A percentile compares a stretch with the other conserved stretches of the same genome.
Conservation (phyloP, 2,113 vertebrate genomes). For the Diadophis punctatus region DNA sequence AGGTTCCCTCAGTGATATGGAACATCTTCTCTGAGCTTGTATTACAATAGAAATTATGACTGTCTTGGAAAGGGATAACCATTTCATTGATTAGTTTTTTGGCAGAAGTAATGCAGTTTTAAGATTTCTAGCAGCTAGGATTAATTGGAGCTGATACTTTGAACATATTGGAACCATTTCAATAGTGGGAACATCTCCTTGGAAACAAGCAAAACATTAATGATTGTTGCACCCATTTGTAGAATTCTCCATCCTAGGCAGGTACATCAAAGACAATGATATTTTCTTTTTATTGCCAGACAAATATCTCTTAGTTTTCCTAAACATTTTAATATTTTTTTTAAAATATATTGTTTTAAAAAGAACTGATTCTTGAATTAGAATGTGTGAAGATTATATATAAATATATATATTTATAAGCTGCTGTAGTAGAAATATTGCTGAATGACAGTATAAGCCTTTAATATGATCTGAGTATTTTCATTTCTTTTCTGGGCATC, state of each 20-base stretch:
- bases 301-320: background rate
- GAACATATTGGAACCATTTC: background rate
- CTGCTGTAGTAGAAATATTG: background rate
- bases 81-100: background rate
- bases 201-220: background rate
- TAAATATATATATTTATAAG: background rate
- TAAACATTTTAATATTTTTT: background rate
- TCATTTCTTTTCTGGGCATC: background rate
- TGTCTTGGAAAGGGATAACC: background rate
- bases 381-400: background rate
- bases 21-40: background rate
- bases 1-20: background rate
- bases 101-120: background rate
- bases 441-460: background rate
- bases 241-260: background rate
- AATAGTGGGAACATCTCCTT: background rate
- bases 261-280: background rate
- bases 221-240: background rate
- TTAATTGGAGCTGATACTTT: background rate
- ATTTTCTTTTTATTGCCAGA: background rate
- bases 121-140: background rate
- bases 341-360: background rate
- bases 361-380: background rate
- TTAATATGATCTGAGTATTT: background rate
- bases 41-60: background rate